Evolutionary conservation across 2,113 vertebrate genomes (phyloP), one percentile per base, ranked within the genome.

Genomic region (Nematolebias whitei): DNA sequence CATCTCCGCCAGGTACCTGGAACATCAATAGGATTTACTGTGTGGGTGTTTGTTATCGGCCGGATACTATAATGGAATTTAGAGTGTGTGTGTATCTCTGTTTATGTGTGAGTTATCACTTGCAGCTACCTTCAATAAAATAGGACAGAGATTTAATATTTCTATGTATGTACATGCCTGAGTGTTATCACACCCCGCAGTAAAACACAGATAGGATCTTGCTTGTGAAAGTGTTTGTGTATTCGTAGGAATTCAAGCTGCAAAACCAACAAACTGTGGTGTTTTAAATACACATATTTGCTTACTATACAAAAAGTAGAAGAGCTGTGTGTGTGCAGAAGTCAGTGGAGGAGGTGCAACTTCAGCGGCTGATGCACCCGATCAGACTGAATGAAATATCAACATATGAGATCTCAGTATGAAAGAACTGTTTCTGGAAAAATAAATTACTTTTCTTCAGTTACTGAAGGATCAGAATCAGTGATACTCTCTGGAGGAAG

Each of bases 1-100:
- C 97, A 99, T 98, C 88, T 99, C 97, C 0, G 96, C 93, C 22
- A 99, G 92, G 90, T 99, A 99, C 83, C 89, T 90, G 78, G 8
- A 68, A 79, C 66, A 70, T 68, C 63, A 72, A 63, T 59, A 55
- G 29, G 55, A 82, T 79, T 80, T 71, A 83, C 40, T 66, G 51
- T 71, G 61, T 55, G 39, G 43, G 48, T 71, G 63, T 52, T 29
- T 39, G 72, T 75, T 82, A 85, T 87, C 77, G 58, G 62, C 18
- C 32, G 61, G 50, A 57, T 49, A 69, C 77, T 45, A 53, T 68
- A 67, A 77, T 74, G 66, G 66, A 54, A 83, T 80, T 83, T 64
- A 32, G 70, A 43, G 68, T 75, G 64, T 65, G 65, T 47, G 39
- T 47, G 6, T 51, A 26, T 40, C 20, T 26, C 19, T 7, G 14